Base-by-base conservation (phyloP, 2,797 vertebrate genomes). In the Hydrocynus forskahlii region DNA sequence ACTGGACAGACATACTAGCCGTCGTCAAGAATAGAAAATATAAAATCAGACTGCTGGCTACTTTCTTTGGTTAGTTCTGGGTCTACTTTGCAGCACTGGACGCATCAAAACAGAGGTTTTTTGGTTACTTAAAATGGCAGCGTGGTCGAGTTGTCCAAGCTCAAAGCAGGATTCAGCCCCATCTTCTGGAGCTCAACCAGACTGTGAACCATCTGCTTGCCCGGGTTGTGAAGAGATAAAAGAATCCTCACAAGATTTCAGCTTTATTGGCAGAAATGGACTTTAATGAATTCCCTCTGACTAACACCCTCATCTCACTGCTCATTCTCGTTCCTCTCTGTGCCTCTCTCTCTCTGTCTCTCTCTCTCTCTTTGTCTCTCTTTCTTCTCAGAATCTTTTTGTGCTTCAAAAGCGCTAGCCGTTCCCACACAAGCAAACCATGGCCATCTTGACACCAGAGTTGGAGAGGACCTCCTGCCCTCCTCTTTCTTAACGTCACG, bases 251-350 rank as follows among this genome's bases (percentile, higher is more conserved):
- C 85, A 90, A 87, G 87, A 92, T 88, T 88, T 82, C 78, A 75
- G 88, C 91, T 90, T 91, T 93, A 91, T 92, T 93, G 92, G 82
- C 83, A 81, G 80, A 93, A 80, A 83, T 86, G 83, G 84, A 90
- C 90, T 88, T 91, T 94, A 94, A 94, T 94, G 92, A 93, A 92
- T 93, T 92, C 89, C 89, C 75, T 90, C 79, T 91, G 88, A 90
- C 88, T 86, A 81, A 76, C 84, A 85, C 81, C 81, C 87, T 86
- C 81, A 78, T 92, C 88, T 88, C 89, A 76, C 88, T 86, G 80
- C 80, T 87, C 84, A 70, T 75, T 80, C 77, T 73, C 77, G 75
- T 85, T 89, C 81, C 40, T 77, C 60, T 43, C 21, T 40, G 17
- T 86, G 17, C 16, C 76, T 85, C 70, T 64, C 23, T 19, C 5